Conservation (phyloP, 2,888 invertebrate species). For the Boloria selene region DNA sequence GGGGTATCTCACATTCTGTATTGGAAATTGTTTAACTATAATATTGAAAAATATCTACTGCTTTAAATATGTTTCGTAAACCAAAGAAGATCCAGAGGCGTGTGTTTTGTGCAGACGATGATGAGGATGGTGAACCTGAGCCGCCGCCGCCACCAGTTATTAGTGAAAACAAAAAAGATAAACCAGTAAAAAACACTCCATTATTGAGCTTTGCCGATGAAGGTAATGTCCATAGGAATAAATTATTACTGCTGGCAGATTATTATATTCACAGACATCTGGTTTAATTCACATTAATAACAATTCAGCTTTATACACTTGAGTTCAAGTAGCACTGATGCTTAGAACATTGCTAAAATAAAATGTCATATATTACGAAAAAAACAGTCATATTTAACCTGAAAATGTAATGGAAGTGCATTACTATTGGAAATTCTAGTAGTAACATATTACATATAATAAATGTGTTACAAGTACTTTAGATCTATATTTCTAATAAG, state of each 20-base stretch:
- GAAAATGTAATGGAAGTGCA: no score
- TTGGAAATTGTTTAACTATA: neutral
- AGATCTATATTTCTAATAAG: constrained; percentile 10
- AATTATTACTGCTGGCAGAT: constrained; percentile 9
- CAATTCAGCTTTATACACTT: no score
- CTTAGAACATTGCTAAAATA: no score
- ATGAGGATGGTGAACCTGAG: constrained; percentile 82
- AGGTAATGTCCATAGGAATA: constrained; percentile 58
- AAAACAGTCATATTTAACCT: no score
- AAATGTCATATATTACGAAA: no score
- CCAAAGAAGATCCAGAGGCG: constrained; percentile 92
- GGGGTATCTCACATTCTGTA: neutral
- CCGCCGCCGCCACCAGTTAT: constrained; percentile 78
- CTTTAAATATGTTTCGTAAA: constrained; percentile 89
- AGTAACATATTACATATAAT: neutral
- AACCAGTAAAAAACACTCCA: constrained; percentile 79
- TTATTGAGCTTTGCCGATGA: constrained; percentile 92
- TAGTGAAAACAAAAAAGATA: constrained; percentile 72
- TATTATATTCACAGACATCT: neutral
- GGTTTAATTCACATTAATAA: neutral
- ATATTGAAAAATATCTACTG: neutral
- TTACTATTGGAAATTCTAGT: no score
- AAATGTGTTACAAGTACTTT: constrained; percentile 1
- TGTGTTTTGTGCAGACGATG: constrained; percentile 87
- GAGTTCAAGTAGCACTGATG: no score